Evolutionary conservation across 2,888 invertebrate genomes (phyloP), one percentile per base, ranked within the genome.

Genomic region (Geotrupes spiniger): DNA sequence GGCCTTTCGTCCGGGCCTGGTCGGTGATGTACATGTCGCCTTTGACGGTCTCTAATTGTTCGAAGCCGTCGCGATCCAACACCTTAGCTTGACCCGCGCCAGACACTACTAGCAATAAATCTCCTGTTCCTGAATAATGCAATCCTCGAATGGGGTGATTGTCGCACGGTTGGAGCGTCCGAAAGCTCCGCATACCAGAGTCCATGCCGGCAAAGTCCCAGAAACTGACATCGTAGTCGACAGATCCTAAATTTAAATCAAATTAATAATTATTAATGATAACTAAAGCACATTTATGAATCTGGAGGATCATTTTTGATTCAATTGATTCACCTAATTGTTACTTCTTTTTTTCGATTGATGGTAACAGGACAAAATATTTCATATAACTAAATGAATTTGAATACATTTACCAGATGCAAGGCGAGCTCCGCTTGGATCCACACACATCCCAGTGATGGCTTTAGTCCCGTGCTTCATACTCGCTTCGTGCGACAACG

Each of bases 121-220:
- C 99, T 0, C 98, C 98, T 0, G 95, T 97, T 0, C 85, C 84
- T 0, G 95, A 96, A 73, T 96, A 99, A 61, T 95, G 89, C 0
- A 95, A 70, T 29, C 86, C 83, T 56, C 87, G 86, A 50, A 99
- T 94, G 0, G 94, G 93, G 72, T 99, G 95, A 69, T 89, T 91
- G 72, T 97, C 97, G 67, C 95, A 95, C 0, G 98, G 97, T 57
- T 90, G 89, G n/a, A 96, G 76, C 0, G 89, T 89, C 14, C 97
- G 82, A 70, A 97, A 99, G 38, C 94, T 91, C 42, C 89, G 84
- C 77, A 95, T 81, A 0, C 89, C 84, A 0, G 90, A 83, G 70
- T 98, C 96, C 96, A 99, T 98, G 2, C 97, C 98, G 53, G 95
- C 92, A 76, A 99, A 99, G 70, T 99, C 99, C 95, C 95, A 99